Evolutionary conservation across 2,113 vertebrate genomes (phyloP), one percentile per base, ranked within the genome.

Genomic region (Perca flavescens): DNA sequence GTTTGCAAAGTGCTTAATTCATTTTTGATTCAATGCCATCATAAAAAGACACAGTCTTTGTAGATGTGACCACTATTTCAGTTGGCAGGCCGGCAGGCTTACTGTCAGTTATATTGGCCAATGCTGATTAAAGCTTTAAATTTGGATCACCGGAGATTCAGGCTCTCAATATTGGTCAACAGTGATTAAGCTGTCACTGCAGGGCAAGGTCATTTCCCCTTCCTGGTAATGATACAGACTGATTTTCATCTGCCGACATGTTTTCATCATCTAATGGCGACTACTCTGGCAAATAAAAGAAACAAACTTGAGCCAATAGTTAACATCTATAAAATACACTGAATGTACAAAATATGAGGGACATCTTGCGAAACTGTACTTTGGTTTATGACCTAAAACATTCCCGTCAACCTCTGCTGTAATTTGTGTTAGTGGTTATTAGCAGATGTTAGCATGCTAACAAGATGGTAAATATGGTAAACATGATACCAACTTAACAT

Each of bases 1-100:
- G 83, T 91, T 92, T 93, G 87, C 91, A 89, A 82, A 92, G 78
- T 84, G 86, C 60, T 88, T 90, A 87, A 87, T 86, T 88, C 72
- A 65, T 60, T 86, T 91, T 80, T 91, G 85, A 92, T 91, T 86
- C 85, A 88, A 82, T 87, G 88, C 36, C 82, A 11, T 74, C 86
- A 1, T 90, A 91, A 90, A 92, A 89, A 83, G 73, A 86, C 43
- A 82, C 71, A 75, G 79, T 75, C 83, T 80, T 72, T 22, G 56
- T 67, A 36, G 80, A 72, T 76, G 81, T 43, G 74, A 66, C 43
- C 63, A 40, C 81, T 86, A 90, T 91, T 88, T 92, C 88, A 90
- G 71, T 49, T 68, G 82, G 79, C 88, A 60, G 60, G 25, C 47
- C 21, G 19, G 74, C 76, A 15, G 72, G 60, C 68, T 63, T 28